phyloP scores from a whole-genome alignment of 2,888 invertebrate species.

The Nymphalis c-album region DNA sequence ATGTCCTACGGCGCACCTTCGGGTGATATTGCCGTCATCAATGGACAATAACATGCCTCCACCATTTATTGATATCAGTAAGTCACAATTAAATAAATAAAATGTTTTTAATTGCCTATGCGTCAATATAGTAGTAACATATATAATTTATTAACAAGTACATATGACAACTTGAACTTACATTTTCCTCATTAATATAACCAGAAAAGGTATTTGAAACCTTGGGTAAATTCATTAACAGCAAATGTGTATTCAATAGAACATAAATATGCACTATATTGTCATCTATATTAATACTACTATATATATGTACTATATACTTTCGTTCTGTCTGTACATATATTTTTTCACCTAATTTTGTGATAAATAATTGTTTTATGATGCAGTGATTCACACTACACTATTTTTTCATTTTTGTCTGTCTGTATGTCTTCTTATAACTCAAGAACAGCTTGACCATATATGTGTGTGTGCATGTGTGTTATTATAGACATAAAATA shows the following conservation, averaged over 20 bases:
- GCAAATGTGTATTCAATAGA: neutral
- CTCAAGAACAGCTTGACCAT: too few species aligned
- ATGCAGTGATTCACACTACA: too few species aligned
- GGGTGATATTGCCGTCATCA: constrained; percentile 67
- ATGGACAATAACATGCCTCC: constrained; percentile 63
- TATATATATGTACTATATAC: too few species aligned
- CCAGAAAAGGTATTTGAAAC: neutral
- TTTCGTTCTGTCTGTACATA: too few species aligned
- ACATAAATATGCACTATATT: neutral
- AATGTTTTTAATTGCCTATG: neutral
- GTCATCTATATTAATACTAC: too few species aligned
- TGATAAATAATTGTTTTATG: too few species aligned
- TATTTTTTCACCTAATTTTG: too few species aligned
- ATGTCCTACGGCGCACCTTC: constrained; percentile 62
- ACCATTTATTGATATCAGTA: constrained; percentile 68
- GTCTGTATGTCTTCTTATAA: too few species aligned
- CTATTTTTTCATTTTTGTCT: too few species aligned
- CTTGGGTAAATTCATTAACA: neutral
- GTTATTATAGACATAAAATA: too few species aligned
- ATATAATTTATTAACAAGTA: constrained; percentile 10
- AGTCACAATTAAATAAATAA: constrained; percentile 41
- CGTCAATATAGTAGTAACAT: constrained; percentile 1
- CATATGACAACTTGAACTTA: constrained; percentile 1
- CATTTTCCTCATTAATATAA: neutral
- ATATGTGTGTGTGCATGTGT: too few species aligned